Base-by-base conservation (phyloP, 2,797 vertebrate species). In the Parauchenoglanis ngamensis region DNA sequence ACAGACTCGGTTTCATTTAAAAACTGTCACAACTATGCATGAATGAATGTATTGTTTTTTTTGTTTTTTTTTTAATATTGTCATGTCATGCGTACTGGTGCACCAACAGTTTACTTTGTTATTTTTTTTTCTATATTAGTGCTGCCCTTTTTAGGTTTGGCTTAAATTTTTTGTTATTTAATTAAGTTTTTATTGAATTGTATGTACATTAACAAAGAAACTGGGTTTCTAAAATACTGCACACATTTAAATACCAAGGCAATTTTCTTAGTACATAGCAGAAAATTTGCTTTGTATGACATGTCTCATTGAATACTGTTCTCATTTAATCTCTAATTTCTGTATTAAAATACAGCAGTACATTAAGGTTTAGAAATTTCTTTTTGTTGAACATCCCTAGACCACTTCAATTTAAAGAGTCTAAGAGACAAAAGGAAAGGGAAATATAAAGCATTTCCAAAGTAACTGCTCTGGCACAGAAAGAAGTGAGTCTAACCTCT, bases 401-500 rank as follows among this genome's bases (percentile, higher is more conserved):
- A 65, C n/a, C n/a, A 25, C 61, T 86, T 44, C 31, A 84, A 21
- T 28, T 19, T 7, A 77, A 56, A 67, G 25, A 57, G 63, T 7
- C 21, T 59, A n/a, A 57, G 21, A 3, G 25, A 59, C 44, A 35
- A 63, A 80, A 35, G 15, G 19, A 61, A 35, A 19, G 11, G 54
- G 17, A 84, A 73, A 44, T 19, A 75, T 25, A 76, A 31, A 84
- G 31, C 49, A 46, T 35, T 70, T 87, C 13, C 40, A 81, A 28
- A 46, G 23, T 63, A 81, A 63, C 79, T 46, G 79, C 46, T 81
- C 65, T 59, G 59, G 25, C 23, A n/a, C 21, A 59, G 56, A 35
- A 8, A 83, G 52, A 35, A 83, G 70, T 85, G 78, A 85, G 59
- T 65, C 40, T 85, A 85, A 82, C 87, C 87, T 82, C 67, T 63